Conservation (phyloP, 2,113 vertebrate genomes). For the Cyanocitta stelleri region DNA sequence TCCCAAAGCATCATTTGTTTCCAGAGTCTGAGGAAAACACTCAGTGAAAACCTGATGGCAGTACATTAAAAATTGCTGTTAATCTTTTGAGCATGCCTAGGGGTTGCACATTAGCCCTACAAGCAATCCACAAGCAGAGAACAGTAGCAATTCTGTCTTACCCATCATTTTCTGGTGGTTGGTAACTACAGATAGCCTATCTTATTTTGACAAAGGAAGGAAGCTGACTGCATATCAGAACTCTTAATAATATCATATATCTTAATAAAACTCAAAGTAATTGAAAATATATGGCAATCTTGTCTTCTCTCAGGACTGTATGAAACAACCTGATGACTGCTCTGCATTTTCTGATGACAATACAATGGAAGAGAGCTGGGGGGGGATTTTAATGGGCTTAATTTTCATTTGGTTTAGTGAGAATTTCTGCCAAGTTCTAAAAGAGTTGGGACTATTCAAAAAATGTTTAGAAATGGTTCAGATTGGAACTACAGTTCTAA, state of each 20-base stretch:
- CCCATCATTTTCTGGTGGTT: not conserved
- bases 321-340: not conserved
- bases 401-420: not conserved
- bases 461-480: not conserved
- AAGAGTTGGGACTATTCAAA: not conserved
- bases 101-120: not conserved
- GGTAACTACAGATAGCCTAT: not conserved
- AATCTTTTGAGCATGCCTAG: not conserved
- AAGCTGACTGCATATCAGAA: not conserved
- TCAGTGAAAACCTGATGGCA: not conserved
- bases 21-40: not conserved
- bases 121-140: not conserved
- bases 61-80: constrained; percentile 13
- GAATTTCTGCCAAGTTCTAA: not conserved
- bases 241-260: not conserved
- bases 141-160: not conserved
- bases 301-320: not conserved
- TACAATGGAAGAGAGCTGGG: not conserved
- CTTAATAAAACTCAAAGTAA: not conserved
- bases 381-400: not conserved
- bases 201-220: not conserved
- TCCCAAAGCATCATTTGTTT: not conserved
- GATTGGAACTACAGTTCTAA: not conserved
- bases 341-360: not conserved
- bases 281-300: not conserved